phyloP scores from a whole-genome alignment of 2,888 invertebrate species.

The Choristoneura rosaceana region DNA sequence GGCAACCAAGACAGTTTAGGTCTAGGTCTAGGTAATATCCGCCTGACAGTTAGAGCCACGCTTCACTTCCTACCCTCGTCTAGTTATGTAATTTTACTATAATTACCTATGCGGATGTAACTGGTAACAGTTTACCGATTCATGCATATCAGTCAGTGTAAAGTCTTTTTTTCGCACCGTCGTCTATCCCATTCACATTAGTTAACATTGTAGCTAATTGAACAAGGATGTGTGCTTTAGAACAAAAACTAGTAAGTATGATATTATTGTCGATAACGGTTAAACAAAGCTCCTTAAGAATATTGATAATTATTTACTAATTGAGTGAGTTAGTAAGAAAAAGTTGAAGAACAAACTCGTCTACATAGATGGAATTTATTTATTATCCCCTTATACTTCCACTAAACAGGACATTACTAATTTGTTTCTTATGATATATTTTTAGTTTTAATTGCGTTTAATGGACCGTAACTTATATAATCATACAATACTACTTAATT shows the following conservation, averaged over 20 bases:
- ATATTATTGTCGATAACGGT: not conserved
- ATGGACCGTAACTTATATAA: too few relatives aligned
- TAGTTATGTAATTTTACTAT: conserved; percentile 59
- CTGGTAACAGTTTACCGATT: conserved; percentile 29
- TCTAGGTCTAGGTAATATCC: conserved; percentile 54
- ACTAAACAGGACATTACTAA: too few relatives aligned
- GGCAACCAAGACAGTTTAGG: conserved; percentile 43
- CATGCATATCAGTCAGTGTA: conserved; percentile 29
- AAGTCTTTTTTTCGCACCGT: not conserved
- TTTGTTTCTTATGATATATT: too few relatives aligned
- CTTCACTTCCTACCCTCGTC: conserved; percentile 70
- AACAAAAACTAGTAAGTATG: not conserved
- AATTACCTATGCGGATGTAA: conserved; percentile 52
- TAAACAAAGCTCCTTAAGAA: not conserved
- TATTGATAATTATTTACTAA: not conserved
- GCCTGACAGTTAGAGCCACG: conserved; percentile 63
- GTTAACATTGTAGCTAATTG: conserved; percentile 1
- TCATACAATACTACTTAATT: too few relatives aligned
- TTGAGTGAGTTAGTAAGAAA: too few relatives aligned
- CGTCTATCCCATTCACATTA: not conserved
- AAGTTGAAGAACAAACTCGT: too few relatives aligned
- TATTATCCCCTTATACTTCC: too few relatives aligned
- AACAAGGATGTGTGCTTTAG: not conserved
- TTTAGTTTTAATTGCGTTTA: too few relatives aligned
- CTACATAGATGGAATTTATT: too few relatives aligned